Conservation (phyloP, 2,113 vertebrate genomes). For the Natator depressus region DNA sequence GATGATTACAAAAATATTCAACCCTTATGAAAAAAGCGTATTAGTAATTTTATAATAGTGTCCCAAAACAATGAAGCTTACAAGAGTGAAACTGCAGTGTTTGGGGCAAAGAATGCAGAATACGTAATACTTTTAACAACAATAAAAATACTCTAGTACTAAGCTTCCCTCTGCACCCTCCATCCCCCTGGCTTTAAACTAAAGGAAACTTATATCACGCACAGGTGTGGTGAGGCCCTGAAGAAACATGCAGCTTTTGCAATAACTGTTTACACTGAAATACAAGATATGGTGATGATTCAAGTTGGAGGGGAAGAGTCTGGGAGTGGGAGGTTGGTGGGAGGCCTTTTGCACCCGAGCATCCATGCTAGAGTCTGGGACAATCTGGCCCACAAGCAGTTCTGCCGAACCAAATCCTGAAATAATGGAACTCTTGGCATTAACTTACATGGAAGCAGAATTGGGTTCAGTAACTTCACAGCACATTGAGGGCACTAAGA, state of each 20-base stretch:
- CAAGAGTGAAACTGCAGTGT: neutral
- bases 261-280: neutral
- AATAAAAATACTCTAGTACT: neutral
- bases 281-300: fast-evolving
- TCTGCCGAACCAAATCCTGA: neutral
- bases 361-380: neutral
- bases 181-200: neutral
- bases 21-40: neutral
- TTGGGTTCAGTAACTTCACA: neutral
- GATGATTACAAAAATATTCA: neutral
- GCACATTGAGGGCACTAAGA: neutral
- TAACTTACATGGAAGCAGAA: neutral
- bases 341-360: neutral
- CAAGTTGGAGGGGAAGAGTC: neutral
- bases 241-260: neutral
- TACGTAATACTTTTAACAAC: neutral
- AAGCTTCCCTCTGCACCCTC: neutral
- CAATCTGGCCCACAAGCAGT: neutral
- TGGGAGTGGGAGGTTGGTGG: neutral
- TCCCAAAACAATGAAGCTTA: neutral
- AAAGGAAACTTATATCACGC: neutral
- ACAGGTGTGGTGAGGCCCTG: neutral
- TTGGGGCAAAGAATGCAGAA: neutral
- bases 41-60: neutral
- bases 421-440: neutral